These are phyloP conservation scores for Phymatocera aterrima DNA, from an alignment of 2,888 invertebrate genomes.

Conservation along the genomic window DNA sequence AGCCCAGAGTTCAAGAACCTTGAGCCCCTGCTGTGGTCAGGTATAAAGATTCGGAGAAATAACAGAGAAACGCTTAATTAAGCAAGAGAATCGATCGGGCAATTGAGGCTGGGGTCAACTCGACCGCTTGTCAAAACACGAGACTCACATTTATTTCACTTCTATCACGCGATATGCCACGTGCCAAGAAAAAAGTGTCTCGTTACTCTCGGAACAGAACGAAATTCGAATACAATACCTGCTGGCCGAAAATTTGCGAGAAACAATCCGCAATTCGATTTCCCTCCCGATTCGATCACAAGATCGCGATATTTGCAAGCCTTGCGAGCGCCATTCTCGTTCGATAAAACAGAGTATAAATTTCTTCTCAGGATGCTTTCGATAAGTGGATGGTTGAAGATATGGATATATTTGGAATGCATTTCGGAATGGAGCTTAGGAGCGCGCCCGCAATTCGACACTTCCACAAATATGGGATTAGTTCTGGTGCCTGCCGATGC, in stretches of 20 bases:
- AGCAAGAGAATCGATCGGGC: constrained; percentile 17
- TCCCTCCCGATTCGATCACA: not conserved
- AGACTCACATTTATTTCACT: not conserved
- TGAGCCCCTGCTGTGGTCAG: constrained; percentile 40
- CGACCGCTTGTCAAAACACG: constrained; percentile 25
- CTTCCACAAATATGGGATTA: constrained; percentile 88
- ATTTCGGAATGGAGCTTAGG: constrained; percentile 64
- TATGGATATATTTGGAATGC: constrained; percentile 71
- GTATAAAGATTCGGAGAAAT: constrained; percentile 55
- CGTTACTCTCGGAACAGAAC: not conserved
- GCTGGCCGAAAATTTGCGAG: not conserved
- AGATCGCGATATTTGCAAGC: not conserved
- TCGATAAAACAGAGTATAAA: not conserved
- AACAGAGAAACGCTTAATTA: constrained; percentile 43
- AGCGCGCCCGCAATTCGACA: constrained; percentile 90
- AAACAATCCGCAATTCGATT: not conserved
- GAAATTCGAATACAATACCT: not conserved
- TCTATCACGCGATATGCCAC: constrained; percentile 8
- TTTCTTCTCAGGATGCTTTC: constrained; percentile 68
- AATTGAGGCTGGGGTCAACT: constrained; percentile 25
- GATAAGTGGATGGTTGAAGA: constrained; percentile 68
- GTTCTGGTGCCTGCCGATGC: constrained; percentile 91
- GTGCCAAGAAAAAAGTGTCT: not conserved
- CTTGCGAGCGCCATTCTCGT: not conserved
- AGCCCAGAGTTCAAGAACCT: constrained; percentile 50